Evolutionary conservation across 1,140 invertebrate species (phyloP).

Genomic region (Lucilia cuprina): DNA sequence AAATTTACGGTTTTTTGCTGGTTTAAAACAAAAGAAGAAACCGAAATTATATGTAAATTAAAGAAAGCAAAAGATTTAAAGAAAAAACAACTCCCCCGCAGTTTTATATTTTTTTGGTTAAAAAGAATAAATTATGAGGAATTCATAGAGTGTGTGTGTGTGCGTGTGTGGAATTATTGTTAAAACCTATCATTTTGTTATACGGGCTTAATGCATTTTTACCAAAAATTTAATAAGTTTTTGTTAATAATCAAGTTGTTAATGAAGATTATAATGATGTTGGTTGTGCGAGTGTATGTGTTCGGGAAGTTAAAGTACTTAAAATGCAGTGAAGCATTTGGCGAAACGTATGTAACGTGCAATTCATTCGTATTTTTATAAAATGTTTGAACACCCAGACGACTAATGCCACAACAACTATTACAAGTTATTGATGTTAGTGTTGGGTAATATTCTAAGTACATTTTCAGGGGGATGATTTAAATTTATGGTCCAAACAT

Average conservation of each 20-base stretch:
- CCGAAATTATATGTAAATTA: neutral
- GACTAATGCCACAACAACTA: neutral
- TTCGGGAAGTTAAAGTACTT: conserved; percentile 34
- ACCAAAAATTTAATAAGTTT: neutral
- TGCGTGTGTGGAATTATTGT: conserved; percentile 26
- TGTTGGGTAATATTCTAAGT: too few species aligned
- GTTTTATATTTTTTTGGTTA: too few species aligned
- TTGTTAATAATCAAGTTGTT: neutral
- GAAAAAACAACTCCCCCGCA: conserved; percentile 24
- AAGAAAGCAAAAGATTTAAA: neutral
- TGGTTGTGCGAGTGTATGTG: neutral
- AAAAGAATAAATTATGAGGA: neutral
- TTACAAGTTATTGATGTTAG: too few species aligned
- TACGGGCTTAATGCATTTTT: neutral
- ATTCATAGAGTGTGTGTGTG: too few species aligned
- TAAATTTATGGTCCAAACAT: too few species aligned
- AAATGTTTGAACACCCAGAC: neutral
- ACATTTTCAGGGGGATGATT: too few species aligned
- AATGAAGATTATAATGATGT: neutral
- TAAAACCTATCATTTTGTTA: conserved; percentile 9
- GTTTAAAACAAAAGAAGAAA: neutral
- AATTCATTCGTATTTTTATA: neutral
- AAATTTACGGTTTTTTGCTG: neutral
- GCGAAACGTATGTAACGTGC: neutral
- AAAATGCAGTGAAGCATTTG: conserved; percentile 33